phyloP scores from a whole-genome alignment of 2,113 vertebrate genomes.

The Macquaria ambigua region DNA sequence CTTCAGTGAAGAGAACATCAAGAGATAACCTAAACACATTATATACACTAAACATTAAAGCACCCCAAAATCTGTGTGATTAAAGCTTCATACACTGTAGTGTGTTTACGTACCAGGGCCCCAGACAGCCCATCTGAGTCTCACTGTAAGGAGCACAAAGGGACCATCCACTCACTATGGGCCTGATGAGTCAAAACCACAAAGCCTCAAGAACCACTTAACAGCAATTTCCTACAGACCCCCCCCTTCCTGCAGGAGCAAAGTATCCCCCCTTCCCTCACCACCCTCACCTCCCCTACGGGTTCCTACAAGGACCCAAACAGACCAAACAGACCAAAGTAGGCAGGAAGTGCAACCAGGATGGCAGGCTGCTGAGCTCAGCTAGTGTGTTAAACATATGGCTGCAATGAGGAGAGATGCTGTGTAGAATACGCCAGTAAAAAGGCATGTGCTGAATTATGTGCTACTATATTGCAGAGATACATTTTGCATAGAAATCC shows the following conservation, averaged over 20 bases:
- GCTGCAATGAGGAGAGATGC: conserved; percentile 36
- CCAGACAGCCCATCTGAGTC: conserved; percentile 49
- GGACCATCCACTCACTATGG: conserved; percentile 61
- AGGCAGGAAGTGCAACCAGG: conserved; percentile 62
- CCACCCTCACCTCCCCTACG: conserved; percentile 32
- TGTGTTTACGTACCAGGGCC: conserved; percentile 50
- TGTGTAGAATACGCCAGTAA: background rate
- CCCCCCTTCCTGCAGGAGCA: conserved; percentile 69
- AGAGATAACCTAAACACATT: conserved; percentile 52
- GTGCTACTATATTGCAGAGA: background rate
- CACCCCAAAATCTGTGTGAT: conserved; percentile 53
- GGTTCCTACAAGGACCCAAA: conserved; percentile 60
- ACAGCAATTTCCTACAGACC: conserved; percentile 79
- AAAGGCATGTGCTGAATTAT: conserved; percentile 9
- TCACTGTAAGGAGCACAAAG: conserved; percentile 52
- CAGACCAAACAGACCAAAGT: conserved; percentile 47
- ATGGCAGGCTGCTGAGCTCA: conserved; percentile 67
- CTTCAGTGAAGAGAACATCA: conserved; percentile 32
- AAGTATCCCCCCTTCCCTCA: background rate
- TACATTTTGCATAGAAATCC: background rate
- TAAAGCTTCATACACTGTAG: conserved; percentile 55
- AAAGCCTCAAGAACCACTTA: conserved; percentile 83
- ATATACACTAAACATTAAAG: conserved; percentile 42
- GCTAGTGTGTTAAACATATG: conserved; percentile 70
- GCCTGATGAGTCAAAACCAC: conserved; percentile 81